These are phyloP conservation scores for Guaruba guarouba DNA, from an alignment of 2,113 vertebrate species.

Conservation along the genomic window DNA sequence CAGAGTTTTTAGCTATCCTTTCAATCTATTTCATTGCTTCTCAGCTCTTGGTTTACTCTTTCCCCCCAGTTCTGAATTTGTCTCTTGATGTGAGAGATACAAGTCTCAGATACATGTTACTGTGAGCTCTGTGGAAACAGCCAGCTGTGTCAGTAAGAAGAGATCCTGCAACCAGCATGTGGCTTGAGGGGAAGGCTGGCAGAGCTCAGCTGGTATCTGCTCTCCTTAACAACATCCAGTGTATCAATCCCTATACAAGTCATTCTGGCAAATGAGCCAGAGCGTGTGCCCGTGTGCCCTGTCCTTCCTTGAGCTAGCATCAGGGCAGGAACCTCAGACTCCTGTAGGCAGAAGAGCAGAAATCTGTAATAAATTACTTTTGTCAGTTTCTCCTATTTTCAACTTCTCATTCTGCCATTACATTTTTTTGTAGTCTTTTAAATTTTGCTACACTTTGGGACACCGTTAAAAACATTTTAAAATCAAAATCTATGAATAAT, in stretches of 20 bases:
- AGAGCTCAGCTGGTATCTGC: neutral
- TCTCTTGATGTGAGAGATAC: fast-evolving
- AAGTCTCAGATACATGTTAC: neutral
- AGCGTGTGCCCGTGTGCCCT: neutral
- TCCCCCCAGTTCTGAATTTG: neutral
- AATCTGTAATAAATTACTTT: neutral
- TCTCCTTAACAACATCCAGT: neutral
- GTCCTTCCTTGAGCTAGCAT: neutral
- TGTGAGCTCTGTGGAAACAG: neutral
- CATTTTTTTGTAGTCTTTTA: neutral
- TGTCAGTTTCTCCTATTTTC: neutral
- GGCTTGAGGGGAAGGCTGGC: neutral
- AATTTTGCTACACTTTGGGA: neutral
- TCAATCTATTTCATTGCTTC: neutral
- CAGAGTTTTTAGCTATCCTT: fast-evolving
- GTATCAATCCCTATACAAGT: fast-evolving
- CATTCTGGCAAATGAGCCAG: neutral
- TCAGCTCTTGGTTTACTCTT: neutral
- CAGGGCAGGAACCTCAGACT: fast-evolving
- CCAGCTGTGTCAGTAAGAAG: neutral
- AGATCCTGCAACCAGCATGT: fast-evolving
- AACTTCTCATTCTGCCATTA: neutral
- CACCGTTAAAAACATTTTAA: neutral
- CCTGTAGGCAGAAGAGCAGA: neutral
- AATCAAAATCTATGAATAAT: neutral